Conservation (phyloP, 1,140 invertebrate genomes). For the Araneus ventricosus region DNA sequence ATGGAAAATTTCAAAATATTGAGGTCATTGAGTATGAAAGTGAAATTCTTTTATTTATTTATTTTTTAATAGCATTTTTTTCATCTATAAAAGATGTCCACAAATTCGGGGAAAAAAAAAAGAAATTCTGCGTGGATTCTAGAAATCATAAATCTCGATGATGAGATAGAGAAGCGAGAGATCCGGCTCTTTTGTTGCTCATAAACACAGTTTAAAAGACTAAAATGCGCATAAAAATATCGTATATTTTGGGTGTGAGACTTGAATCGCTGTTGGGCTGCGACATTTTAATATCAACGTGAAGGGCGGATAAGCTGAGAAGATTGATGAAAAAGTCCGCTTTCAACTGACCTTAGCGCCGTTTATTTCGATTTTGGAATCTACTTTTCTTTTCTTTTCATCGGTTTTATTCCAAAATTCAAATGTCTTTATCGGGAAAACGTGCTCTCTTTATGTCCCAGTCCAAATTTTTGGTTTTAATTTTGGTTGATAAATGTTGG, state of each 20-base stretch:
- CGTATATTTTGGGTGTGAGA: neutral
- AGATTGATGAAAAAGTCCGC: neutral
- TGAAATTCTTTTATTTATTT: neutral
- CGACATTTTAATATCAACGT: slow-evolving; percentile 37
- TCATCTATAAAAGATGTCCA: neutral
- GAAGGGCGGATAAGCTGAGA: neutral
- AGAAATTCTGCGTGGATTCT: neutral
- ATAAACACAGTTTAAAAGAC: slow-evolving; percentile 46
- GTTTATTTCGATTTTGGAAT: slow-evolving; percentile 47
- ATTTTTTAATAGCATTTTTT: neutral
- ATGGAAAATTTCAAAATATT: slow-evolving; percentile 60
- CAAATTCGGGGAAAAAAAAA: too few species aligned
- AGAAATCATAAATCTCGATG: slow-evolving; percentile 34
- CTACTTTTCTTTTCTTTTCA: neutral
- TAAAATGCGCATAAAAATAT: slow-evolving; percentile 40
- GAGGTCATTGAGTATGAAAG: slow-evolving; percentile 34
- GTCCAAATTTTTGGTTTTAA: neutral
- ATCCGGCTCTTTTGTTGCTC: slow-evolving; percentile 15
- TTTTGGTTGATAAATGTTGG: neutral
- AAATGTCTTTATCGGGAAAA: neutral
- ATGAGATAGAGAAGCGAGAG: neutral
- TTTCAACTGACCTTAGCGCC: neutral
- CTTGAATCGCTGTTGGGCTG: neutral
- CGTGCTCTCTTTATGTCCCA: neutral
- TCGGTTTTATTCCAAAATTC: neutral